These are phyloP conservation scores for Zootoca vivipara DNA, from an alignment of 2,113 vertebrate species.

Conservation along the genomic window DNA sequence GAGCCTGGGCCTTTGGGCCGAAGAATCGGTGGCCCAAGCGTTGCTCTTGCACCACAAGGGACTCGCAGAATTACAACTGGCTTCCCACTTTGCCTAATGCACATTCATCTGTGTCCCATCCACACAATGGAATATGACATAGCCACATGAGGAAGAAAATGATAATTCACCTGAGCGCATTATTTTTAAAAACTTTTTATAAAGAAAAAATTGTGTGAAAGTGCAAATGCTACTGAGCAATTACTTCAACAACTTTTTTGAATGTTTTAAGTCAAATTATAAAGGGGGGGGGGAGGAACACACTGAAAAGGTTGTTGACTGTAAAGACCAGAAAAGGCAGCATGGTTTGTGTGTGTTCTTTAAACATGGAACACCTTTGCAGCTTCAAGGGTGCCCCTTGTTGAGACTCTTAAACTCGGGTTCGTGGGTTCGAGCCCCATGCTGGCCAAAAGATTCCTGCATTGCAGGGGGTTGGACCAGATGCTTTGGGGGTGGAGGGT, in stretches of 20 bases:
- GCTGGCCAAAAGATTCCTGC: no score
- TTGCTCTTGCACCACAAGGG: no score
- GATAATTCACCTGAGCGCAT: neutral
- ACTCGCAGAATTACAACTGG: neutral
- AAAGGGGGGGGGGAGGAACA: neutral
- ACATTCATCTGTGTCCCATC: neutral
- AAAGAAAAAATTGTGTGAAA: neutral
- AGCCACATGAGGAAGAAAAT: neutral
- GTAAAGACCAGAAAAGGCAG: no score
- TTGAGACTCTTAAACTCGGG: no score
- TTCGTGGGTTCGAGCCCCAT: no score
- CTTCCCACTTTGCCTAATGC: no score
- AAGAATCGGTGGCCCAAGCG: neutral
- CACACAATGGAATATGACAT: neutral
- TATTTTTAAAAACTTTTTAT: neutral
- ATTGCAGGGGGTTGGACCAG: no score
- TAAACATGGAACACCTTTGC: no score
- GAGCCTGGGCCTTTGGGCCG: constrained; percentile 7
- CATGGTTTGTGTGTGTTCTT: no score
- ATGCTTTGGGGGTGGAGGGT: no score
- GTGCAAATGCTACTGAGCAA: neutral
- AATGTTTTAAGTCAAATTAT: neutral
- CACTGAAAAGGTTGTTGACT: no score
- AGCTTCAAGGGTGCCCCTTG: no score
- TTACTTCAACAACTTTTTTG: neutral